Evolutionary conservation across 2,797 vertebrate genomes (phyloP), one percentile per base, ranked within the genome.

Genomic region (Brachymystax lenok): DNA sequence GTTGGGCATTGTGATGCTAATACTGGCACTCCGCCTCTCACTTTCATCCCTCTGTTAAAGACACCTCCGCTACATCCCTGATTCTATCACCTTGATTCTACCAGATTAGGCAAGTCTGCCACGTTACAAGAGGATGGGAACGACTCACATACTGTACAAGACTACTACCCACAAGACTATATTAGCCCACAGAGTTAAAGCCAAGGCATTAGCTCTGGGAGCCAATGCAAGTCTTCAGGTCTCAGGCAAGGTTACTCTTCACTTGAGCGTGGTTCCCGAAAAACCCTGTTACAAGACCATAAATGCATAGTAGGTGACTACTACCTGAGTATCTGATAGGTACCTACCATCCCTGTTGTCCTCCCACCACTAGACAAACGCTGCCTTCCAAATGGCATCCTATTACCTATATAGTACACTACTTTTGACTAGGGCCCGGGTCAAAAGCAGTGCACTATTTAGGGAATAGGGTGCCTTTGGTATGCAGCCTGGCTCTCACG

Each of bases 1-100:
- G 67, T 69, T 72, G n/a, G 66, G 76, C 66, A 83, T 87, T 88
- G 80, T 88, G 63, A 86, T 85, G 86, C 73, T 83, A 87, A 90
- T 88, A 5, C 67, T 40, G 21, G 30, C 63, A 77, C 4, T 17
- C 61, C 61, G 67, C 54, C 64, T 72, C 63, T 79, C 59, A 13
- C 30, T 46, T 71, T 71, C 73, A 79, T 70, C 68, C 52, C 74
- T 33, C 13, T 63, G 75, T 82, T 24, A 6, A 30, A 69, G 67
- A 71, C 76, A 79, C 73, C 81, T 72, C 7, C 21, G 21, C 74
- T 78, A 73, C 76, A 50, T 50, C 30, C 21, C 27, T 54, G 24
- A 77, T 63, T 67, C 61, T 50, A 51, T 63, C 80, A 80, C 81
- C 77, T 80, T 75, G 12, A 46, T 46, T 46, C 10, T 46, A 46